phyloP scores from a whole-genome alignment of 2,888 invertebrate genomes.

The Rhodophaea formosa region DNA sequence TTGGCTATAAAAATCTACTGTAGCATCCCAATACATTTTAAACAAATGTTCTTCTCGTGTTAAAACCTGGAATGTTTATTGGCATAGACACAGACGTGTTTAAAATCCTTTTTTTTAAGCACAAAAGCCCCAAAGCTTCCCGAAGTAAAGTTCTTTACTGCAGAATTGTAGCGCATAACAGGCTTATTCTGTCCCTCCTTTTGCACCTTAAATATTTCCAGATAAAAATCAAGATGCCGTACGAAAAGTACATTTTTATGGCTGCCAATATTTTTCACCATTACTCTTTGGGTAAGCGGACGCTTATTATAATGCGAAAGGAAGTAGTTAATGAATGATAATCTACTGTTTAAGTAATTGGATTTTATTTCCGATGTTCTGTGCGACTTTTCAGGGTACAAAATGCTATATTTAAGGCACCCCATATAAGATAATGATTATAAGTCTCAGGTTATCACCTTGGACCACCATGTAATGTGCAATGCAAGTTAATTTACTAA shows the following conservation, averaged over 20 bases:
- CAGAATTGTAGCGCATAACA: no score
- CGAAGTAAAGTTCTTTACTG: no score
- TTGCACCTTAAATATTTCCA: not conserved
- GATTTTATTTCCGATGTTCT: not conserved
- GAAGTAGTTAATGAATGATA: conserved; percentile 2
- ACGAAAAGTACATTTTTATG: not conserved
- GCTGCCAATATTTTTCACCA: not conserved
- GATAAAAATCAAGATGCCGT: not conserved
- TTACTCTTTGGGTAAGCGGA: not conserved
- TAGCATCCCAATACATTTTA: no score
- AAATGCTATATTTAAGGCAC: not conserved
- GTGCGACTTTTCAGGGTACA: conserved; percentile 3
- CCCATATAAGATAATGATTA: conserved; percentile 5
- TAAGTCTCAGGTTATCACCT: conserved; percentile 4
- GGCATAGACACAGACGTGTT: no score
- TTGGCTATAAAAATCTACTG: no score
- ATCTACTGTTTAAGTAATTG: not conserved
- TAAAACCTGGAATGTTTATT: no score
- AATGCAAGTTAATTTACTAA: no score
- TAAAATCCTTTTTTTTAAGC: no score
- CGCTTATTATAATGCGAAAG: not conserved
- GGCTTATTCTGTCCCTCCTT: no score
- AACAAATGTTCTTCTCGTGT: no score
- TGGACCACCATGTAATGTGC: not conserved
- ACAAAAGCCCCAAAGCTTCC: no score